Percentiles rank a stretch among this genome's conserved stretches.
Evolutionary conservation across 1,140 invertebrate species (phyloP).

Genomic region (Seison nebaliae): DNA sequence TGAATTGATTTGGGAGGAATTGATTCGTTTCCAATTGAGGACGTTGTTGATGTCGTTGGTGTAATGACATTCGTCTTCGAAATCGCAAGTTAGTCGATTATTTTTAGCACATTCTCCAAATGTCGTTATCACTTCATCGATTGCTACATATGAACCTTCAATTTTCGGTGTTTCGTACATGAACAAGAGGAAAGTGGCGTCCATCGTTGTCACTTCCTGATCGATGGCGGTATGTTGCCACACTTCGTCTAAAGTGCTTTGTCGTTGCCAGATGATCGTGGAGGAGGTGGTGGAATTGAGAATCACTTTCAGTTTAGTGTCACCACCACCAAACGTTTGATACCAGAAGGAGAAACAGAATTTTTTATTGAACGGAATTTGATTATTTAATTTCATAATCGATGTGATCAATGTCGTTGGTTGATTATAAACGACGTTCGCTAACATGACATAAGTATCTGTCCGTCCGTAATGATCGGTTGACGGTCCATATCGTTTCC

Average conservation of each 20-base stretch:
- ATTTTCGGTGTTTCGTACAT: slow-evolving; percentile 1
- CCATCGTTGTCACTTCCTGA: neutral
- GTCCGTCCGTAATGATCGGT: too few species aligned
- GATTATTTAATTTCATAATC: too few species aligned
- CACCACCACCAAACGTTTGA: neutral
- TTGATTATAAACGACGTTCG: too few species aligned
- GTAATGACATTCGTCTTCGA: slow-evolving; percentile 44
- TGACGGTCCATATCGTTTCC: too few species aligned
- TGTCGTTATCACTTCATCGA: slow-evolving; percentile 9
- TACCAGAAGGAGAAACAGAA: neutral
- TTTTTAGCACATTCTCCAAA: slow-evolving; percentile 10
- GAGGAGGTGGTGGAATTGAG: neutral
- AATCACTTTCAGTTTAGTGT: neutral
- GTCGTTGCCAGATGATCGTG: neutral
- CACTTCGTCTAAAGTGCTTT: neutral
- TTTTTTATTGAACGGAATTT: too few species aligned
- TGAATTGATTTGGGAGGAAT: slow-evolving; percentile 34
- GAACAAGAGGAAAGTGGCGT: too few species aligned
- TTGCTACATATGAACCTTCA: slow-evolving; percentile 8
- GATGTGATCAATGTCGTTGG: too few species aligned
- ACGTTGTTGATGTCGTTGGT: slow-evolving; percentile 41
- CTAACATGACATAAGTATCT: too few species aligned
- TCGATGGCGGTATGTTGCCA: too few species aligned
- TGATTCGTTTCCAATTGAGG: slow-evolving; percentile 44
- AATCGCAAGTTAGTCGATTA: slow-evolving; percentile 39